A percentile compares a stretch with the other conserved stretches of the same genome.
Conservation (phyloP, 1,140 invertebrate species). For the Temnothorax longispinosus region DNA sequence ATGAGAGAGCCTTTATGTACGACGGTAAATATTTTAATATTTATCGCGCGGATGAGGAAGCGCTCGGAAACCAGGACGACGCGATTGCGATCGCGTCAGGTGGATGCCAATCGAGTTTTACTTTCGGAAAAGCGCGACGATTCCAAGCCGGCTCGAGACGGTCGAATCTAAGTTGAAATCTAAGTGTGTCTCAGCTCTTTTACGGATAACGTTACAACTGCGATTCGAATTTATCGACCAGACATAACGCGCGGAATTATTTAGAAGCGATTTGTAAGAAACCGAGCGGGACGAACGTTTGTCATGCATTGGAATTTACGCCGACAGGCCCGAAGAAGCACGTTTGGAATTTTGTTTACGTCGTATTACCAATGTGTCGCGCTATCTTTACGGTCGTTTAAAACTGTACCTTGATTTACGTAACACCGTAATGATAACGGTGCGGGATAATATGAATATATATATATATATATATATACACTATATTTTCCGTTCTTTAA, state of each 20-base stretch:
- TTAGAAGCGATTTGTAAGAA: slow-evolving; percentile 2
- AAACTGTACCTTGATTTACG: slow-evolving; percentile 12
- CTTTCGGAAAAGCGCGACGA: neutral
- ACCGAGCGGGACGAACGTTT: neutral
- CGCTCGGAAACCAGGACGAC: too few relatives aligned
- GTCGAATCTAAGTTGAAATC: slow-evolving; percentile 36
- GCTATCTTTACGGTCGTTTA: neutral
- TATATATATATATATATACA: neutral
- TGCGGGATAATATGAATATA: neutral
- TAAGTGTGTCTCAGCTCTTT: neutral
- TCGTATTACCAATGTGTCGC: neutral
- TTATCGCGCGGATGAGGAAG: neutral
- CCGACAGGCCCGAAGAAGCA: neutral
- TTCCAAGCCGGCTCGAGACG: too few relatives aligned
- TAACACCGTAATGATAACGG: neutral
- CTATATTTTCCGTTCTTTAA: neutral
- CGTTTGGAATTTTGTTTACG: neutral
- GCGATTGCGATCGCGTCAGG: neutral
- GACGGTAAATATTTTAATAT: slow-evolving; percentile 1
- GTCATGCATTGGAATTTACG: slow-evolving; percentile 16
- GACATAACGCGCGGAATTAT: neutral
- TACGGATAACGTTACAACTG: neutral
- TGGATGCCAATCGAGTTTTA: slow-evolving; percentile 9
- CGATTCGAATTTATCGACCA: slow-evolving; percentile 2
- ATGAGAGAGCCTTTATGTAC: neutral